Evolutionary conservation across 2,797 vertebrate genomes (phyloP), one percentile per base, ranked within the genome.

Genomic region (Strix occidentalis): DNA sequence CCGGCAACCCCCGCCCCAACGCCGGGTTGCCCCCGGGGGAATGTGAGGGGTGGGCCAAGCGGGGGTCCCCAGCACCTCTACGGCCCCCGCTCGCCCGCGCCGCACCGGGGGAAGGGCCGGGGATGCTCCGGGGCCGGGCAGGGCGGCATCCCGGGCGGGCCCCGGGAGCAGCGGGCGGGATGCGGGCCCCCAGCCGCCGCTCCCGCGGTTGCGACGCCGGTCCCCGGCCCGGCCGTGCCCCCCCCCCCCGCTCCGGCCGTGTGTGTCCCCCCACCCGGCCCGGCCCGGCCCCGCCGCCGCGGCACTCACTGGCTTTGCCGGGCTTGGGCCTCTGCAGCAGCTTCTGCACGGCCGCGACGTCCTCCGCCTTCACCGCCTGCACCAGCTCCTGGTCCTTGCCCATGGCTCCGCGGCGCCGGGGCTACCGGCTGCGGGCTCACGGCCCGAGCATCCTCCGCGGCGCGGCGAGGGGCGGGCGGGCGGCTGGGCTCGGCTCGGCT

Each of bases 361-460:
- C 99, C 98, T 99, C 99, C 98, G 98, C 99, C 98, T 99, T 99
- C 97, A 99, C 99, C 97, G 99, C 99, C 98, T 99, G 99, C 97
- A 99, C 99, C 98, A 99, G 98, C 98, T 99, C 99, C 98, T 99
- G 99, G 98, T 99, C 99, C 98, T 99, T 99, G 98, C 99, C 99
- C 99, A 99, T 99, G 98, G 98, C 99, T 97, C 96, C 95, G 86
- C 92, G 81, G 80, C 80, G 92, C 82, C 90, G 84, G 75, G 89
- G 91, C 94, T 87, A 51, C 86, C 90, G 93, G 94, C 94, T 89
- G 95, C 95, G 92, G 96, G 96, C 96, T 95, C 94, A 93, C 96
- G 95, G 90, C 91, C 96, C 94, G 97, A 95, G 96, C 88, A 94
- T 95, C 95, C 95, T 94, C 94, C 95, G 91, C 81, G 90, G 53